A percentile compares a stretch with the other conserved stretches of the same genome.
Evolutionary conservation across 2,888 invertebrate genomes (phyloP).

Genomic region (Tinea semifulvella): DNA sequence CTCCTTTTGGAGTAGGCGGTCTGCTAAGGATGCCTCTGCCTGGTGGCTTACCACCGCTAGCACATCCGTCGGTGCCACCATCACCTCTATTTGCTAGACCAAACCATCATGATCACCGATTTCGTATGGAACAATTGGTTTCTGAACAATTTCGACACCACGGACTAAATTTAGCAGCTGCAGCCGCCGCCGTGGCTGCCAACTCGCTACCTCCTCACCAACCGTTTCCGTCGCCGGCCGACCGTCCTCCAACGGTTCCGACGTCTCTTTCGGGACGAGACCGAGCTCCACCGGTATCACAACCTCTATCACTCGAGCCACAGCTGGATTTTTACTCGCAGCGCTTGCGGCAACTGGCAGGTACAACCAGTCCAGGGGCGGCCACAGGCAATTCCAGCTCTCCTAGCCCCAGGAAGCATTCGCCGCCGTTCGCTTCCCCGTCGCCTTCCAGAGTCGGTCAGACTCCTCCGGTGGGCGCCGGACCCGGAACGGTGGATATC

Average conservation of each 20-base stretch:
- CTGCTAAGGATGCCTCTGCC: slow-evolving; percentile 81
- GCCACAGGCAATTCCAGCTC: slow-evolving; percentile 84
- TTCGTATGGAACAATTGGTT: slow-evolving; percentile 85
- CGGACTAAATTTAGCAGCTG: slow-evolving; percentile 79
- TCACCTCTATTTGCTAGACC: slow-evolving; percentile 81
- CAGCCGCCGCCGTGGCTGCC: slow-evolving; percentile 74
- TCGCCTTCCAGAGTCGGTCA: slow-evolving; percentile 78
- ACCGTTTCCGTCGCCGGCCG: slow-evolving; percentile 69
- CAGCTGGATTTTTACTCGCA: slow-evolving; percentile 99
- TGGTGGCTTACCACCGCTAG: slow-evolving; percentile 67
- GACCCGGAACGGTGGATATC: slow-evolving; percentile 66
- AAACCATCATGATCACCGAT: slow-evolving; percentile 79
- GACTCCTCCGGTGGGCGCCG: slow-evolving; percentile 72
- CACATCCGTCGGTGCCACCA: slow-evolving; percentile 75
- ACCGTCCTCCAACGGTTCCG: slow-evolving; percentile 63
- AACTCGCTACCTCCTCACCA: slow-evolving; percentile 70
- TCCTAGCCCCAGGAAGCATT: slow-evolving; percentile 83
- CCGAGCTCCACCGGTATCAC: slow-evolving; percentile 62
- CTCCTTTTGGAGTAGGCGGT: slow-evolving; percentile 78
- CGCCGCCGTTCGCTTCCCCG: slow-evolving; percentile 82
- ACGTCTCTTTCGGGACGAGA: slow-evolving; percentile 61
- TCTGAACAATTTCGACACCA: slow-evolving; percentile 85
- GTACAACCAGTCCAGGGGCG: slow-evolving; percentile 93
- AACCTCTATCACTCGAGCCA: slow-evolving; percentile 80
- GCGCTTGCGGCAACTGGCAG: slow-evolving; percentile 98